Conservation (phyloP, 2,113 vertebrate species). For the Cavia porcellus region DNA sequence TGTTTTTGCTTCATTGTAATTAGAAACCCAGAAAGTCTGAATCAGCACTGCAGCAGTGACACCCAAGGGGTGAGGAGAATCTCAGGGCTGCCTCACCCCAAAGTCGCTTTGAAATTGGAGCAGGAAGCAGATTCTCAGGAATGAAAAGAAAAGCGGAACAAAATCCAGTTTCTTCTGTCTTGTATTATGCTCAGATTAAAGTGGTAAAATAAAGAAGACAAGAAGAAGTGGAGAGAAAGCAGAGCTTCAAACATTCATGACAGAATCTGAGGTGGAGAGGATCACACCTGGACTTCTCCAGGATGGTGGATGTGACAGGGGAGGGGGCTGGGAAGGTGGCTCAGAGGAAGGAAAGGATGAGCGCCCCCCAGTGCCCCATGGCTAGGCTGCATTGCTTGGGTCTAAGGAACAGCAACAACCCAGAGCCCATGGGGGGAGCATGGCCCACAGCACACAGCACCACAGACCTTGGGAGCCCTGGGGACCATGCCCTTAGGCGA, state of each 20-base stretch:
- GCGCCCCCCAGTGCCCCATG: too few species aligned
- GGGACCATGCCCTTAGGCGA: fast-evolving
- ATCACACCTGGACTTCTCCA: fast-evolving
- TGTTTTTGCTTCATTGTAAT: background rate
- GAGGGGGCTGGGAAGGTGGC: fast-evolving
- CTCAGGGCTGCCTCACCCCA: fast-evolving
- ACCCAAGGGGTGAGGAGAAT: background rate
- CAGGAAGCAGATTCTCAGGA: background rate
- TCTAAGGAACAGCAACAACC: background rate
- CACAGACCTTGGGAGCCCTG: background rate
- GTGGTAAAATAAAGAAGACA: background rate
- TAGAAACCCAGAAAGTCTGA: background rate
- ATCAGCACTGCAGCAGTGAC: background rate
- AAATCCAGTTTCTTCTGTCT: background rate
- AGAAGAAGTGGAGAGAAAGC: background rate
- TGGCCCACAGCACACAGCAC: fast-evolving
- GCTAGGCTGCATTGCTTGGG: fast-evolving
- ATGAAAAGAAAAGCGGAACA: background rate
- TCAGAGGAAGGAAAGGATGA: background rate
- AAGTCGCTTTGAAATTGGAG: background rate
- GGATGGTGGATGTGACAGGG: fast-evolving
- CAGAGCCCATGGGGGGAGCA: fast-evolving
- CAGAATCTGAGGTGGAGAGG: fast-evolving
- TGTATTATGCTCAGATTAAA: background rate
- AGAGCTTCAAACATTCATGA: background rate